These are phyloP conservation scores for Todus mexicanus DNA, from an alignment of 2,797 vertebrate genomes.

Conservation along the genomic window DNA sequence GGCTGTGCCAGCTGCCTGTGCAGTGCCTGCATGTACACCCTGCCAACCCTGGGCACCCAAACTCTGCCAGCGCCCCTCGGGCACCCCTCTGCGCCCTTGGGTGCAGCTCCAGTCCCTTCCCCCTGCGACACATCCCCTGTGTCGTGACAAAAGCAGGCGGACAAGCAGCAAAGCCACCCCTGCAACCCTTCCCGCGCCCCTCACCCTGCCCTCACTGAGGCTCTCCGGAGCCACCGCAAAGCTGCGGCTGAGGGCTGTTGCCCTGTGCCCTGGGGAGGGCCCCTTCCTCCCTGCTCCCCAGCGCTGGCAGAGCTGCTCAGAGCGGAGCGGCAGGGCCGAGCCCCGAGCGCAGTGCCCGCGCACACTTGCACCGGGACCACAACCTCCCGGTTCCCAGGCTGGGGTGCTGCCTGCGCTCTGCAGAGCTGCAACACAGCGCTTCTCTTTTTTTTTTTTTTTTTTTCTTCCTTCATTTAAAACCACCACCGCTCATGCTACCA, in stretches of 20 bases:
- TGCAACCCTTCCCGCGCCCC: rapidly evolving
- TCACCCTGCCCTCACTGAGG: rapidly evolving
- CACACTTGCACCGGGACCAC: not conserved
- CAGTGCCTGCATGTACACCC: not conserved
- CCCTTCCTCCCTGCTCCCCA: not conserved
- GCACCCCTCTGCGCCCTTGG: rapidly evolving
- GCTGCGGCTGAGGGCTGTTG: not conserved
- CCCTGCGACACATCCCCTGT: rapidly evolving
- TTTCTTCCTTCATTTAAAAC: not conserved
- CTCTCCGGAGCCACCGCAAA: not conserved
- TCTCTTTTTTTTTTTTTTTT: not conserved
- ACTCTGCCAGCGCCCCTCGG: not conserved
- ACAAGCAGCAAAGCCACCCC: not conserved
- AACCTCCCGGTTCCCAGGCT: not conserved
- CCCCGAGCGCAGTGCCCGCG: too few species aligned
- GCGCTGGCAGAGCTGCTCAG: not conserved
- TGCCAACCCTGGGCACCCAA: not conserved
- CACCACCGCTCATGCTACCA: too few species aligned
- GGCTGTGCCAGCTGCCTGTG: too few species aligned
- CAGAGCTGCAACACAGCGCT: not conserved
- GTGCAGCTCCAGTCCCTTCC: not conserved
- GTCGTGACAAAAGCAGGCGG: not conserved
- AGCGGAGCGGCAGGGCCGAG: not conserved
- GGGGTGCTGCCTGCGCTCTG: not conserved
- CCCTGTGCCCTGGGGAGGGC: not conserved